A percentile compares a stretch with the other conserved stretches of the same genome.
These are phyloP conservation scores for Sarcophaga peregrina DNA, from an alignment of 1,140 invertebrate genomes.

Conservation along the genomic window DNA sequence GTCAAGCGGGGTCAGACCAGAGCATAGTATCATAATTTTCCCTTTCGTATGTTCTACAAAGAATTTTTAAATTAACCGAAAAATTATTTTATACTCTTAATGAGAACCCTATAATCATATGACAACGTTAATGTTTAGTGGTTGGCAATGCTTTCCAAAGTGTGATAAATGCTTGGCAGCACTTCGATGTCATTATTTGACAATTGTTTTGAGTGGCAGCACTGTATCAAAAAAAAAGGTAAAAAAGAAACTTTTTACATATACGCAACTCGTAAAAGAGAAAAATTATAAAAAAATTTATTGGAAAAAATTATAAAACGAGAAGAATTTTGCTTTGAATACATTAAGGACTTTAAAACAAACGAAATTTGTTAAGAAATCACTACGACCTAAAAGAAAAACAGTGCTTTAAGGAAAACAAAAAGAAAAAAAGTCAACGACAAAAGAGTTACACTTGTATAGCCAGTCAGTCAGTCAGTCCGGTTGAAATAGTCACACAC, in stretches of 20 bases:
- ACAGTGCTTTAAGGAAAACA: not conserved
- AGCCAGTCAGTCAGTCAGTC: conserved; percentile 13
- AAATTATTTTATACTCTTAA: too few species aligned
- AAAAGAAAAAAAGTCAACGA: conserved; percentile 11
- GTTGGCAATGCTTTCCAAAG: not conserved
- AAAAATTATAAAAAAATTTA: conserved; percentile 18
- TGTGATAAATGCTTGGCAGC: not conserved
- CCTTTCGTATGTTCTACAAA: too few species aligned
- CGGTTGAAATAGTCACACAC: conserved; percentile 21
- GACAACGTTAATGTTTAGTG: not conserved
- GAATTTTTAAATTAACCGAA: too few species aligned
- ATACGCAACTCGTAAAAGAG: conserved; percentile 18
- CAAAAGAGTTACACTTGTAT: conserved; percentile 6
- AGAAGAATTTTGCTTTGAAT: not conserved
- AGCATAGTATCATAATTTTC: too few species aligned
- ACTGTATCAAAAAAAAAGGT: not conserved
- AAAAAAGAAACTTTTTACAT: conserved; percentile 19
- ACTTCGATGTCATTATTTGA: not conserved
- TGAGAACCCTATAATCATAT: too few species aligned
- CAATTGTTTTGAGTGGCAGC: not conserved
- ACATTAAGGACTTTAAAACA: not conserved
- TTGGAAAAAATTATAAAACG: conserved; percentile 16
- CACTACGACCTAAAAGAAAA: not conserved
- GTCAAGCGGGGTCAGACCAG: too few species aligned
- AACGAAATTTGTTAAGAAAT: not conserved